Evolutionary conservation across 2,888 invertebrate genomes (phyloP), one percentile per base, ranked within the genome.

Genomic region (Machimus rusticus): DNA sequence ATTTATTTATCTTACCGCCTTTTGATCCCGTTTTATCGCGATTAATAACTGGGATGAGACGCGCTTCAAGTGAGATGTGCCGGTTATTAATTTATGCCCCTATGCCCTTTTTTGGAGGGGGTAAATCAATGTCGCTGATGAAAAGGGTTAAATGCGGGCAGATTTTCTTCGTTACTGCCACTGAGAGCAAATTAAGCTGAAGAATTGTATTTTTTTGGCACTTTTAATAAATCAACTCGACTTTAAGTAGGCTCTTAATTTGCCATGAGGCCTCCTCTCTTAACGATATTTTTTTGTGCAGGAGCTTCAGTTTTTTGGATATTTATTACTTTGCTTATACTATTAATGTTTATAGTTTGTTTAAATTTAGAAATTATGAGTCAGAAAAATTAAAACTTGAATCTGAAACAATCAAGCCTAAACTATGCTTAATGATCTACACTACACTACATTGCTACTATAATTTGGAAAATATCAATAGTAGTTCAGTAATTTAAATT

Each of bases 91-190:
- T 66, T 66, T 66, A 39, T n/a, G 39, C 76, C 76, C 76, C 31
- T 76, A 76, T 76, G 39, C 23, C 6, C 3, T 23, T 23, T 66
- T 12, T 66, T 66, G 1, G 6, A 14, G 76, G 14, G 76, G 37
- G 16, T 19, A 76, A 76, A 76, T 76, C 76, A 76, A 37, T 76
- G 76, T n/a, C 28, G 39, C 19, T 76, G 34, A 76, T 66, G 66
- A 28, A 66, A 66, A 76, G 76, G 37, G 76, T 76, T 76, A 76
- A 66, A 76, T 76, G 76, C 76, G 76, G 76, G 76, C 39, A 23
- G 19, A 66, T 66, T 66, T 66, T 51, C 23, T 66, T 23, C 9
- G 23, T 66, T 28, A 23, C 23, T 66, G 28, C 28, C 28, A 28
- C 1, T 12, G 66, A 23, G 66, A 19, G 66, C 12, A 19, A 66